These are phyloP conservation scores for Leptogaster cylindrica DNA, from an alignment of 2,888 invertebrate species.

Conservation along the genomic window DNA sequence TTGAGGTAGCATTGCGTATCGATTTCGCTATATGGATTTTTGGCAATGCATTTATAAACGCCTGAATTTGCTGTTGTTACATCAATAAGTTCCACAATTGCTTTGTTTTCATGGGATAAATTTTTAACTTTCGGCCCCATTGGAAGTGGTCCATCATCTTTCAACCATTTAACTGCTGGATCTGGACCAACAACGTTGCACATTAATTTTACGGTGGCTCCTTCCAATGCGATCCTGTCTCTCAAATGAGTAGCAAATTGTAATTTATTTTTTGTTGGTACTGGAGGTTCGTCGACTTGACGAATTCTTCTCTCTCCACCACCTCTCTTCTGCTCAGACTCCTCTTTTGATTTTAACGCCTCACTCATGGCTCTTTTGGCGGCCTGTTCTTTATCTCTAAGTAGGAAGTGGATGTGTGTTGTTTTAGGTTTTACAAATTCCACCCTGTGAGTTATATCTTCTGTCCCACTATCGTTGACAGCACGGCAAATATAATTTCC, in stretches of 20 bases:
- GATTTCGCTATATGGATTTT: slow-evolving; percentile 75
- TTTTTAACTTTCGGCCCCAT: slow-evolving; percentile 67
- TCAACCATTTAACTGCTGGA: slow-evolving; percentile 76
- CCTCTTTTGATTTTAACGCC: slow-evolving; percentile 59
- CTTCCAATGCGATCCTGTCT: slow-evolving; percentile 77
- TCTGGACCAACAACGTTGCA: slow-evolving; percentile 78
- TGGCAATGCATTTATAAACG: slow-evolving; percentile 82
- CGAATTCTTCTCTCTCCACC: slow-evolving; percentile 47
- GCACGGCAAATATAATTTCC: slow-evolving; percentile 75
- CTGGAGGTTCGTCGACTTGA: slow-evolving; percentile 53
- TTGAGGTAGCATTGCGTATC: slow-evolving; percentile 74
- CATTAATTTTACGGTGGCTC: slow-evolving; percentile 76
- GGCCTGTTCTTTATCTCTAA: slow-evolving; percentile 56
- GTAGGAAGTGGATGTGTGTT: slow-evolving; percentile 59
- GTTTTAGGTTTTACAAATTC: slow-evolving; percentile 65
- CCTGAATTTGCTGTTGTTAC: slow-evolving; percentile 74
- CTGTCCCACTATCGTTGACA: slow-evolving; percentile 71
- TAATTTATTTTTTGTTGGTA: slow-evolving; percentile 59
- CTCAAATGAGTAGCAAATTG: slow-evolving; percentile 77
- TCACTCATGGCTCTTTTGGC: slow-evolving; percentile 59
- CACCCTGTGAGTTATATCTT: slow-evolving; percentile 61
- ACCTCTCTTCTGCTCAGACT: slow-evolving; percentile 57
- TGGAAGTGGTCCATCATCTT: slow-evolving; percentile 70
- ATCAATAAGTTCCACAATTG: slow-evolving; percentile 75
- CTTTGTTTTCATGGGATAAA: slow-evolving; percentile 71